phyloP scores from a whole-genome alignment of 2,888 invertebrate genomes.

The Cryptophagus acutangulus region DNA sequence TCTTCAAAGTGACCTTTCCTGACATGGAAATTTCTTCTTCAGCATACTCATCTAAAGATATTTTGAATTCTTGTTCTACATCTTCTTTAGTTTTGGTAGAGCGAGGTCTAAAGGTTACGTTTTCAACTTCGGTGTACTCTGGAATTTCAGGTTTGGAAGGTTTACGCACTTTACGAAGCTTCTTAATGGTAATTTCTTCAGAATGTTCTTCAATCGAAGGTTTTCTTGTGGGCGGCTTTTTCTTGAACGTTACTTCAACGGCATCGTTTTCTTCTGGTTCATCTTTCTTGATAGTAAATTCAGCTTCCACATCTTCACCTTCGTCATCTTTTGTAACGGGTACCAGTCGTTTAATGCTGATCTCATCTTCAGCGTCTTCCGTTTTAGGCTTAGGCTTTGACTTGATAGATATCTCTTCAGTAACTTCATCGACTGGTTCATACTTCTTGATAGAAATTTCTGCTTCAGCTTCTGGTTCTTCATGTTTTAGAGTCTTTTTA shows the following conservation, averaged over 20 bases:
- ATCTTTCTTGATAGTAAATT: slow-evolving; percentile 24
- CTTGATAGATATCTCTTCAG: slow-evolving; percentile 29
- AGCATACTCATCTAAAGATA: slow-evolving; percentile 77
- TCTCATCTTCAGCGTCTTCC: slow-evolving; percentile 23
- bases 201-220: slow-evolving; percentile 55
- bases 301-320: slow-evolving; percentile 24
- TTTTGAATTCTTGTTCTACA: slow-evolving; percentile 85
- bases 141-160: slow-evolving; percentile 63
- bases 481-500: no score
- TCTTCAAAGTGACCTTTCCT: slow-evolving; percentile 74
- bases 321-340: slow-evolving; percentile 11
- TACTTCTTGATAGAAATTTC: slow-evolving; percentile 48
- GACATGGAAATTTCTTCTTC: slow-evolving; percentile 86
- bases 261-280: slow-evolving; percentile 27
- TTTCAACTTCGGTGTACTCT: slow-evolving; percentile 70
- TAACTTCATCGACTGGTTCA: slow-evolving; percentile 41
- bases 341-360: slow-evolving; percentile 14
- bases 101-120: slow-evolving; percentile 74
- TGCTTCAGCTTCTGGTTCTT: no score
- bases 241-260: slow-evolving; percentile 30
- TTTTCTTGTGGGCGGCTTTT: slow-evolving; percentile 48
- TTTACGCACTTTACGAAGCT: slow-evolving; percentile 62
- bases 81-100: slow-evolving; percentile 75
- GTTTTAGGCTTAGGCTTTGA: no score
- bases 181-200: slow-evolving; percentile 69